These are phyloP conservation scores for Rhadinocentrus ornatus DNA, from an alignment of 2,797 vertebrate genomes.

Conservation along the genomic window DNA sequence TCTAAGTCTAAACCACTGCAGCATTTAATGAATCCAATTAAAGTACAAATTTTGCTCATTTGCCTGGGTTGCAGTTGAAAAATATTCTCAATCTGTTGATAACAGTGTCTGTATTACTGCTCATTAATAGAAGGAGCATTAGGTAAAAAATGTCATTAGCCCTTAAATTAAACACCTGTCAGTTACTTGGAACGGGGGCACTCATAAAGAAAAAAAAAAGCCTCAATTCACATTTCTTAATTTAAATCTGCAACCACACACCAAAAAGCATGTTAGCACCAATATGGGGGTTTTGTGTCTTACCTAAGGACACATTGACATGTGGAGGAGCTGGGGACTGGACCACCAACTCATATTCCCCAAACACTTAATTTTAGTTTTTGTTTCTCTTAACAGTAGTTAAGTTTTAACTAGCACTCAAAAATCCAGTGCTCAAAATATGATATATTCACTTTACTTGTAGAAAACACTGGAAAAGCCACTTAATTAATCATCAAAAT, in stretches of 20 bases:
- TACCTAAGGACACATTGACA: not conserved
- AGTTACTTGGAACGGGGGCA: slow-evolving; percentile 41
- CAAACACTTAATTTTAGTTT: too few species aligned
- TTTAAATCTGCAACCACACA: slow-evolving; percentile 10
- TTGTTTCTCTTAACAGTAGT: not conserved
- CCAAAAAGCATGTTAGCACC: not conserved
- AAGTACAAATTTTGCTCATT: slow-evolving; percentile 20
- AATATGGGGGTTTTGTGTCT: not conserved
- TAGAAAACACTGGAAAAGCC: slow-evolving; percentile 3
- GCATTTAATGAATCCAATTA: slow-evolving; percentile 38
- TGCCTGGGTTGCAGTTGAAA: slow-evolving; percentile 27
- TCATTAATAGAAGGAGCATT: slow-evolving; percentile 63
- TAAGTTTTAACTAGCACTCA: too few species aligned
- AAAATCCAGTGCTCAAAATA: too few species aligned
- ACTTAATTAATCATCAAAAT: slow-evolving; percentile 7
- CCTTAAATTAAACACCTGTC: slow-evolving; percentile 63
- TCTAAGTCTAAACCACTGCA: slow-evolving; percentile 7
- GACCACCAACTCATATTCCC: not conserved
- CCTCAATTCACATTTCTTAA: slow-evolving; percentile 47
- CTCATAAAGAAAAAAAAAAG: slow-evolving; percentile 45
- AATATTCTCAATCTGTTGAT: slow-evolving; percentile 52
- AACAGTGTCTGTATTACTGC: slow-evolving; percentile 31
- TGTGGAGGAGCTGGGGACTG: not conserved
- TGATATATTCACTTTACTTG: not conserved
- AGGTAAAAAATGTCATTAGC: slow-evolving; percentile 56